Conservation (phyloP, 2,888 invertebrate species). For the Lithodes maja region DNA sequence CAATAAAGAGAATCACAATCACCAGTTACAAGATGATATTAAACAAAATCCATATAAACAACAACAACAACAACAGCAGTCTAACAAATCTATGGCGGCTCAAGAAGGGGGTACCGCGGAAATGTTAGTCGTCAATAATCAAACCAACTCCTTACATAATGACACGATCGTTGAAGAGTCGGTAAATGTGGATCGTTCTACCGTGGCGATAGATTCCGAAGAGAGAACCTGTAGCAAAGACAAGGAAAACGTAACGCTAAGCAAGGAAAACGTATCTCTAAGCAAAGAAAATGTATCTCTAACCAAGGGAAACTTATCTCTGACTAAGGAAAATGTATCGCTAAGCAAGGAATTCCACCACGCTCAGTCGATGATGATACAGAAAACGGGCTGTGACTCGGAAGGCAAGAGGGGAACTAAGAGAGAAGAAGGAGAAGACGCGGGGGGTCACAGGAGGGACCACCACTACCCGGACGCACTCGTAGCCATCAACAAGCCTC, state of each 20-base stretch:
- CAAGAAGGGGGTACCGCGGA: slow-evolving; percentile 1
- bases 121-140: background rate
- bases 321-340: background rate
- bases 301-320: no score
- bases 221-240: no score
- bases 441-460: background rate
- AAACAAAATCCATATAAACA: background rate
- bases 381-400: background rate
- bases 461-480: background rate
- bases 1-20: background rate
- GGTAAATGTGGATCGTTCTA: background rate
- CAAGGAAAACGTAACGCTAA: no score
- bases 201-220: no score
- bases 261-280: no score
- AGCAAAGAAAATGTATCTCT: no score
- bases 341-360: background rate
- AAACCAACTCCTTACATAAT: background rate
- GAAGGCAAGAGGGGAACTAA: no score
- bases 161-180: background rate
- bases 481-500: slow-evolving; percentile 31
- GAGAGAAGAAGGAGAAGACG: background rate
- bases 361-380: background rate
- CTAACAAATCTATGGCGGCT: slow-evolving; percentile 15
- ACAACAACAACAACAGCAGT: slow-evolving; percentile 5
- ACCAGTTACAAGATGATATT: background rate